These are phyloP conservation scores for Orchestes rusci DNA, from an alignment of 2,888 invertebrate species.

Conservation along the genomic window DNA sequence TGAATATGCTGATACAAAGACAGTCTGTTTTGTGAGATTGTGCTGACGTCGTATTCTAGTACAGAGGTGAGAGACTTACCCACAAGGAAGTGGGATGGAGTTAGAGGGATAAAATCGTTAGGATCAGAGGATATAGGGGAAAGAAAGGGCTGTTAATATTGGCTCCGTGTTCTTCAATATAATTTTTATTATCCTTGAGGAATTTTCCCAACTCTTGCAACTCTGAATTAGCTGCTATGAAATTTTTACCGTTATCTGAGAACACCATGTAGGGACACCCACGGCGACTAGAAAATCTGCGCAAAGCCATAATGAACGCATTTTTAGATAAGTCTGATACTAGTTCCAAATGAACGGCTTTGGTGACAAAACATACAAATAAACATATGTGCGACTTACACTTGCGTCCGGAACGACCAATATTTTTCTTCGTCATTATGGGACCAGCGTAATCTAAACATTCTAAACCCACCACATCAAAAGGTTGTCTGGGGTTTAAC, in stretches of 20 bases:
- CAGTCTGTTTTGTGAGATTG: neutral
- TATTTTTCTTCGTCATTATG: neutral
- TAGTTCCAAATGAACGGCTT: conserved; percentile 4
- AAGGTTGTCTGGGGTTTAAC: neutral
- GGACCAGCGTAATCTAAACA: neutral
- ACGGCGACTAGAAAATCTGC: conserved; percentile 2
- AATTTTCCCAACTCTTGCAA: conserved; percentile 3
- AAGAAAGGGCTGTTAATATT: no score
- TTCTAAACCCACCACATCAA: neutral
- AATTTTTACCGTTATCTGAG: conserved; percentile 3
- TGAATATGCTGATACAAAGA: neutral
- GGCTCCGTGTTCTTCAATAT: neutral
- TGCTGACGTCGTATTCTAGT: no score
- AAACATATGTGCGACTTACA: neutral
- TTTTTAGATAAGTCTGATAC: neutral
- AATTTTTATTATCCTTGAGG: neutral
- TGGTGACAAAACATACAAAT: conserved; percentile 6
- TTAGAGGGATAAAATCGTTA: neutral
- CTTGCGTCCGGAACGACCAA: neutral
- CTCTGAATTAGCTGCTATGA: conserved; percentile 1
- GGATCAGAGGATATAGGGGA: neutral
- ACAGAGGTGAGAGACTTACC: neutral
- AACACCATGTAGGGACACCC: neutral
- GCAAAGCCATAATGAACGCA: neutral
- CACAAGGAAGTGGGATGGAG: no score